A percentile compares a stretch with the other conserved stretches of the same genome.
These are phyloP conservation scores for Drosophila maculinotata DNA, from an alignment of 2,888 invertebrate genomes.

Conservation along the genomic window DNA sequence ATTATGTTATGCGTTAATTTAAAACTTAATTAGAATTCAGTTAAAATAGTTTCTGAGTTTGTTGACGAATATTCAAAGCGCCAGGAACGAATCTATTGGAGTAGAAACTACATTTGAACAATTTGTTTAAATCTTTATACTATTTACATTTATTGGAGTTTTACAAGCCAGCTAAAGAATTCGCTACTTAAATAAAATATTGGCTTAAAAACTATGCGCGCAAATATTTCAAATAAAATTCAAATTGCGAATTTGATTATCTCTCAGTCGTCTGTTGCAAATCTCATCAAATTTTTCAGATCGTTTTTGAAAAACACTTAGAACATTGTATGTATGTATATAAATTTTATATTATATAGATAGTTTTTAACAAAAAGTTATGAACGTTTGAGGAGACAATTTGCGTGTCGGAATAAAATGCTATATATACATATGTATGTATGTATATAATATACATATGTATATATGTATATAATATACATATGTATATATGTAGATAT, in stretches of 20 bases:
- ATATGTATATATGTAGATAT: not conserved
- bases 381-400: not conserved
- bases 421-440: too few relatives aligned
- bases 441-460: not conserved
- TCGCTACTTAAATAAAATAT: conserved; percentile 33
- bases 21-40: conserved; percentile 13
- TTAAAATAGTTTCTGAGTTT: conserved; percentile 35
- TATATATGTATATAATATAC: not conserved
- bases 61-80: conserved; percentile 40
- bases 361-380: not conserved
- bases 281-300: not conserved
- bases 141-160: conserved; percentile 19
- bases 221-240: conserved; percentile 17
- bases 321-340: not conserved
- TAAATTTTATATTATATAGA: not conserved
- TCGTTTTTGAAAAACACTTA: not conserved
- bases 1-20: conserved; percentile 12
- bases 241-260: conserved; percentile 36
- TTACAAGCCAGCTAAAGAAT: conserved; percentile 24
- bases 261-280: conserved; percentile 4
- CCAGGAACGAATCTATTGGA: conserved; percentile 41
- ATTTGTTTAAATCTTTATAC: conserved; percentile 13
- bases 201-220: conserved; percentile 1
- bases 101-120: conserved; percentile 26
- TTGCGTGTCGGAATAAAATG: too few relatives aligned